Evolutionary conservation across 1,140 invertebrate genomes (phyloP).

Genomic region (Lasioglossum baleicum): DNA sequence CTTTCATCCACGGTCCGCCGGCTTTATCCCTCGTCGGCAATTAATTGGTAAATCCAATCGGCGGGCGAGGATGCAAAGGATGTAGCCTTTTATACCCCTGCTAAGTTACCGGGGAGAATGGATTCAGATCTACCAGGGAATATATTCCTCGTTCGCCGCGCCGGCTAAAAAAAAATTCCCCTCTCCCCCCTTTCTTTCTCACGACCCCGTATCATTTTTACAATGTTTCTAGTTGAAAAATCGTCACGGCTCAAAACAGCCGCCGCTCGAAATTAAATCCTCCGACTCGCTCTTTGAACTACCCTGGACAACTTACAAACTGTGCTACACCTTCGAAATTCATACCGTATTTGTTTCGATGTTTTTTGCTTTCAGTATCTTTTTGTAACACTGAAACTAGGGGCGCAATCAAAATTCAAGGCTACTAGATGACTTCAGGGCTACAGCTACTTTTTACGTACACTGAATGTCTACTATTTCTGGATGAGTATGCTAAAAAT

Average conservation of each 20-base stretch:
- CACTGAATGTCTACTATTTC: no score
- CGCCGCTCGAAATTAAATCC: not conserved
- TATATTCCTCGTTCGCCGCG: not conserved
- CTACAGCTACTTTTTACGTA: no score
- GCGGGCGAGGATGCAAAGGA: constrained; percentile 43
- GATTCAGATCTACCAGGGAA: constrained; percentile 18
- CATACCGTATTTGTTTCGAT: no score
- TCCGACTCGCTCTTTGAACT: no score
- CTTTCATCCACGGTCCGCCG: constrained; percentile 65
- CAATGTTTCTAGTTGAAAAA: not conserved
- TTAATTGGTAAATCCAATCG: constrained; percentile 67
- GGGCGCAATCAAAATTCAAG: no score
- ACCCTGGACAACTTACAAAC: no score
- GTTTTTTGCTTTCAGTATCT: no score
- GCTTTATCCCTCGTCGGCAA: constrained; percentile 46
- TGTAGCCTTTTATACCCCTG: constrained; percentile 28
- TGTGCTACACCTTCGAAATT: no score
- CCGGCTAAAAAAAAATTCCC: constrained; percentile 21
- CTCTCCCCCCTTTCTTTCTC: not conserved
- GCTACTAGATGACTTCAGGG: no score
- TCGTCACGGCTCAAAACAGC: not conserved
- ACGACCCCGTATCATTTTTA: not conserved
- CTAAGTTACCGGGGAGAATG: constrained; percentile 27
- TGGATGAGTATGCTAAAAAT: no score
- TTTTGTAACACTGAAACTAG: no score